Conservation (phyloP, 2,888 invertebrate species). For the Acrocyrtus sp. region DNA sequence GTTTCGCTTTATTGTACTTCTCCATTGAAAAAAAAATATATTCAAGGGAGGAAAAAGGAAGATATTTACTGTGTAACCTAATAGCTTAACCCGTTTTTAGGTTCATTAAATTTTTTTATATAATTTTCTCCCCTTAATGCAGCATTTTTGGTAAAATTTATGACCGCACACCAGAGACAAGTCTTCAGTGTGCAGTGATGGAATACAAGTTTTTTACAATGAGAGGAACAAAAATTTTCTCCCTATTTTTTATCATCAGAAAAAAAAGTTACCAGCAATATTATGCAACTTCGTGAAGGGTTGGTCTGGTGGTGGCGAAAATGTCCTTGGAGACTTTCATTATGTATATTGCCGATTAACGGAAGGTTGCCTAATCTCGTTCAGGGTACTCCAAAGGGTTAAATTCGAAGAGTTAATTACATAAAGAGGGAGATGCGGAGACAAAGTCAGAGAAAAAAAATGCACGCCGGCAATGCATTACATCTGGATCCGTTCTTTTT, state of each 20-base stretch:
- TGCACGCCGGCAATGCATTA: background rate
- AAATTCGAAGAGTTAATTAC: conserved; percentile 19
- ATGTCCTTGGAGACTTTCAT: conserved; percentile 20
- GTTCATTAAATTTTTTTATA: conserved; percentile 39
- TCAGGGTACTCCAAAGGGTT: conserved; percentile 15
- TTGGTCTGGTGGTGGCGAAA: conserved; percentile 1
- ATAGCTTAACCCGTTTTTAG: conserved; percentile 41
- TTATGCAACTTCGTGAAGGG: too few relatives aligned
- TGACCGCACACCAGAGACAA: conserved; percentile 1
- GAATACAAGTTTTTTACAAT: too few relatives aligned
- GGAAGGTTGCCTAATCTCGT: conserved; percentile 7
- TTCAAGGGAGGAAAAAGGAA: too few relatives aligned
- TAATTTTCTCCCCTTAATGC: conserved; percentile 1
- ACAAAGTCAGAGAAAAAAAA: conserved; percentile 5
- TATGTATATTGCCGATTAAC: conserved; percentile 5
- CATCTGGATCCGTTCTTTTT: too few relatives aligned
- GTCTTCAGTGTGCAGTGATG: too few relatives aligned
- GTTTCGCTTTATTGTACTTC: conserved; percentile 1
- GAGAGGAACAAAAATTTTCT: too few relatives aligned
- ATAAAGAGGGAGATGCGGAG: background rate
- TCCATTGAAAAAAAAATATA: too few relatives aligned
- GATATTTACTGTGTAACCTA: conserved; percentile 38
- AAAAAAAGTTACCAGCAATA: too few relatives aligned
- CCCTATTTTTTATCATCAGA: too few relatives aligned
- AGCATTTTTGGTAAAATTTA: conserved; percentile 20